Base-by-base conservation (phyloP, 1,140 invertebrate species). In the Cotesia vestalis region DNA sequence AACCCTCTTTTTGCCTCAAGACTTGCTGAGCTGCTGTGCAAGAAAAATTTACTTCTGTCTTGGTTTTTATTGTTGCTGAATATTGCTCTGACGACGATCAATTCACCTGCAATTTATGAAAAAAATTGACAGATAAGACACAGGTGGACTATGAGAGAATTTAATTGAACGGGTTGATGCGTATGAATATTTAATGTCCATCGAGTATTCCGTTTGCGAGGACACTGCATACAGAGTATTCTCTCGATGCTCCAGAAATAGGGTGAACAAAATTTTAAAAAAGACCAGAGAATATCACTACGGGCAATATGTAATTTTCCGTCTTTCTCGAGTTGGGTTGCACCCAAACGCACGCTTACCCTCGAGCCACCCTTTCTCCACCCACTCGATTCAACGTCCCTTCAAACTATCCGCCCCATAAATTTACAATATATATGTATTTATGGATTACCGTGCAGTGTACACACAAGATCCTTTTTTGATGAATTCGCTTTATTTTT, bases 111-210 rank as follows among this genome's bases (percentile, higher is more conserved):
- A 46, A 46, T 46, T 46, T 9, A 40, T 61, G 40, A 71, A 53
- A 51, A 62, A 52, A 52, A 35, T 27, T 40, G 46, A 68, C 38
- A 52, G 36, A 27, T 27, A 38, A 20, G 35, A 38, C 35, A 52
- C 62, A 14, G 70, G 51, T 40, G 68, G 60, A 60, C 75, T 73
- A 75, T 66, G 73, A 75, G 69, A 73, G 75, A 79, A 79, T 77
- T 80, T 77, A 81, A 84, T 75, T 78, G 79, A 82, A 81, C 78
- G 67, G 76, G 75, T 78, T 83, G 82, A 71, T 81, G 78, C 76
- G 79, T 79, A 84, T 82, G 80, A 82, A 84, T 84, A 80, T 83
- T 84, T 85, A 84, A 84, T 83, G 79, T 78, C 76, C 80, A 84
- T 85, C 79, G 81, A 81, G 80, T 85, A 85, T 85, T 85, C 82